Evolutionary conservation across 2,113 vertebrate genomes (phyloP).

Genomic region (Cottus gobio): DNA sequence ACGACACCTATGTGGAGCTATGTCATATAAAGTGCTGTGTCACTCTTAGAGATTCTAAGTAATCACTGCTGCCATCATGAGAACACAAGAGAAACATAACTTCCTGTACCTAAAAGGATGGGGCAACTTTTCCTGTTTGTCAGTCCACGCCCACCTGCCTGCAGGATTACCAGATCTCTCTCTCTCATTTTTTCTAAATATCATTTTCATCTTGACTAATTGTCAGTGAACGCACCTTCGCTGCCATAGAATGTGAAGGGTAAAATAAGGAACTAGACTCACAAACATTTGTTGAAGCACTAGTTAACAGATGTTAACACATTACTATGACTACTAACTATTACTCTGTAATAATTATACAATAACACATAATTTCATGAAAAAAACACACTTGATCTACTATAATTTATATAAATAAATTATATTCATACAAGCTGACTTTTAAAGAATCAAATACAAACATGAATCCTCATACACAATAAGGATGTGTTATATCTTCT

Average conservation of each 20-base stretch:
- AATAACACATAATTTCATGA: background rate
- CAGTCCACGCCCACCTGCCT: slow-evolving; percentile 7
- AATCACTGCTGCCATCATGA: background rate
- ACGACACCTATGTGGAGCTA: background rate
- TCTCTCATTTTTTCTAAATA: background rate
- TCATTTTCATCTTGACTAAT: background rate
- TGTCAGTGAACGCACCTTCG: background rate
- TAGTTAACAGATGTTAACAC: background rate
- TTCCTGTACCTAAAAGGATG: slow-evolving; percentile 13
- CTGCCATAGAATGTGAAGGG: background rate
- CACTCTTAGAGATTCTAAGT: background rate
- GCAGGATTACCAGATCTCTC: no score
- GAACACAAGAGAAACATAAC: background rate
- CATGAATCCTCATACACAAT: background rate
- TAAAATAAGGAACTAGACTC: background rate
- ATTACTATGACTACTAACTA: background rate
- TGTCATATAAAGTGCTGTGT: background rate
- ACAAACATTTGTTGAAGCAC: no score
- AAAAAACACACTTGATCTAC: background rate
- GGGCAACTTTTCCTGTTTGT: slow-evolving; percentile 35
- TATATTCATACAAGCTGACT: background rate
- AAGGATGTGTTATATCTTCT: background rate
- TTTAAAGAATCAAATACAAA: background rate
- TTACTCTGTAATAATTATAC: background rate
- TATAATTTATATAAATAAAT: background rate